These are phyloP conservation scores for Panthera leo DNA, from an alignment of 2,113 vertebrate genomes.

Conservation along the genomic window DNA sequence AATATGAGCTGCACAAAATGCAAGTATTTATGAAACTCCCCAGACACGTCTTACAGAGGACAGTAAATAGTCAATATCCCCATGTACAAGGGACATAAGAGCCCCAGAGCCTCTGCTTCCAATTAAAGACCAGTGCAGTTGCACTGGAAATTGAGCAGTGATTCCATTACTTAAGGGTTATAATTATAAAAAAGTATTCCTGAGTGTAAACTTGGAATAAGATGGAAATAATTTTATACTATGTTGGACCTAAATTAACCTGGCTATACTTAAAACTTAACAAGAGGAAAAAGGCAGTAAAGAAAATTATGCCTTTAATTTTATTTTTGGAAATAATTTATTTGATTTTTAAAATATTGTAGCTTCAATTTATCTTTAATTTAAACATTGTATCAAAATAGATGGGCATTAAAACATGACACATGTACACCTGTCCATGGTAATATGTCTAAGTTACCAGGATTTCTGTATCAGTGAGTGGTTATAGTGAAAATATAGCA, in stretches of 20 bases:
- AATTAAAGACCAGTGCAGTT: not conserved
- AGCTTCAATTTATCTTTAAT: conserved; percentile 43
- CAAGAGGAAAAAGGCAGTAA: not conserved
- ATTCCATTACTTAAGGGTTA: conserved; percentile 29
- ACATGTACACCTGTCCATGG: not conserved
- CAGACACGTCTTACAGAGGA: not conserved
- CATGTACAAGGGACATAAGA: not conserved
- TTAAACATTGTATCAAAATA: conserved; percentile 17
- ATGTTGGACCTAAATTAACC: not conserved
- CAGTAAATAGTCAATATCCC: not conserved
- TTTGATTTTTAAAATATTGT: conserved; percentile 6
- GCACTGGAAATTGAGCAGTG: not conserved
- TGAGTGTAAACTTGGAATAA: conserved; percentile 51
- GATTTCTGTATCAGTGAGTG: not conserved
- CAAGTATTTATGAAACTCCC: not conserved
- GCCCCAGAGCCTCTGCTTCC: not conserved
- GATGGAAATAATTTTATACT: conserved; percentile 51
- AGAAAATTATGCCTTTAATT: not conserved
- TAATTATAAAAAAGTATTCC: conserved; percentile 35
- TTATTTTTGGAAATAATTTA: conserved; percentile 33
- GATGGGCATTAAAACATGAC: not conserved
- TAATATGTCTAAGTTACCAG: not conserved
- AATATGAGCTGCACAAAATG: not conserved
- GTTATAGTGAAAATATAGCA: not conserved
- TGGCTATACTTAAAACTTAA: conserved; percentile 2